A percentile compares a stretch with the other conserved stretches of the same genome.
Conservation (phyloP, 1,140 invertebrate genomes). For the Monomorium pharaonis region DNA sequence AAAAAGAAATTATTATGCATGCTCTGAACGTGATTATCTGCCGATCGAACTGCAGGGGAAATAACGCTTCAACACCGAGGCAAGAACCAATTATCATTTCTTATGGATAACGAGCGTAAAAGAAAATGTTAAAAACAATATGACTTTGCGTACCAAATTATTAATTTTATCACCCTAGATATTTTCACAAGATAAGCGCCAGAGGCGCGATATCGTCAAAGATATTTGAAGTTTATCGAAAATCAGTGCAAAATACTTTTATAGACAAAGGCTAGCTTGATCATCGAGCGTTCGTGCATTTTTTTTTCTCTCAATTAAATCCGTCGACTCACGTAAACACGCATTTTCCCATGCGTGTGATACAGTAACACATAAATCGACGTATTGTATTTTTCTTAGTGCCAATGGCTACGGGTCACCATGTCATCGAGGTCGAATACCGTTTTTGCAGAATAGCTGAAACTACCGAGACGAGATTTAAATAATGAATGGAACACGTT, state of each 20-base stretch:
- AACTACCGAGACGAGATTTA: slow-evolving; percentile 14
- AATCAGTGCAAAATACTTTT: not conserved
- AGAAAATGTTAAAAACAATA: slow-evolving; percentile 21
- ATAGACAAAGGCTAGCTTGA: not conserved
- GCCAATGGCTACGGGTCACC: not conserved
- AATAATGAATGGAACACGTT: slow-evolving; percentile 74
- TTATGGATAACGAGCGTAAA: not conserved
- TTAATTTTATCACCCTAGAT: not conserved
- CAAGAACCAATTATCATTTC: slow-evolving; percentile 11
- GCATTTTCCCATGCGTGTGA: not conserved
- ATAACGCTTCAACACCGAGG: slow-evolving; percentile 12
- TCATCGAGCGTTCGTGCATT: not conserved
- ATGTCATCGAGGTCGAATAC: not conserved
- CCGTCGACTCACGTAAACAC: not conserved
- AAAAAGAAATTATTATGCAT: slow-evolving; percentile 50
- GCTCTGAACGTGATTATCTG: slow-evolving; percentile 35
- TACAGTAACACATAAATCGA: slow-evolving; percentile 33
- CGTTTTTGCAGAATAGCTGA: slow-evolving; percentile 25
- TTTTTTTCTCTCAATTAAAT: not conserved
- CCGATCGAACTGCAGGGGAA: slow-evolving; percentile 27
- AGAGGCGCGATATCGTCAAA: not conserved
- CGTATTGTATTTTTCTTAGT: not conserved
- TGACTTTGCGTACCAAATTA: not conserved
- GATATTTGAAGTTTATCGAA: not conserved
- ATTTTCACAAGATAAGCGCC: not conserved